Conservation (phyloP, 1,140 invertebrate genomes). For the Elymnias hypermnestra region DNA sequence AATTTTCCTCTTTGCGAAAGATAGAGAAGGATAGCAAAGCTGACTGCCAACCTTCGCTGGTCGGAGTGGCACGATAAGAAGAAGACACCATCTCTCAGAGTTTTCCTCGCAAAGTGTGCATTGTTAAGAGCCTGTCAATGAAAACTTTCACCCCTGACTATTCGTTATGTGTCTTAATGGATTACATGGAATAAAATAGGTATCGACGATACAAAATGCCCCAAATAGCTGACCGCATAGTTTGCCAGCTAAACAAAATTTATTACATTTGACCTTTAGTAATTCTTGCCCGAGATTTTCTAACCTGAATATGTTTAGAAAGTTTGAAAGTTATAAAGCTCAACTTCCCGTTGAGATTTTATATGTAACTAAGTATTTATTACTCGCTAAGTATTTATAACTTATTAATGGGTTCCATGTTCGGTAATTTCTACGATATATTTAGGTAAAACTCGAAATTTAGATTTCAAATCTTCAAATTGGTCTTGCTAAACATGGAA, state of each 20-base stretch:
- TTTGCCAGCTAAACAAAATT: constrained; percentile 68
- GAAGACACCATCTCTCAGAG: background rate
- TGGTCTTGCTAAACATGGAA: too few species aligned
- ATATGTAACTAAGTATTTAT: constrained; percentile 64
- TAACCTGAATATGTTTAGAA: constrained; percentile 50
- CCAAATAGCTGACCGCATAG: constrained; percentile 65
- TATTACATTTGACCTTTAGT: constrained; percentile 71
- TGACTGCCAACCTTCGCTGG: too few species aligned
- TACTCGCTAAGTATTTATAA: constrained; percentile 66
- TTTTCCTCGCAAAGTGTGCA: constrained; percentile 47
- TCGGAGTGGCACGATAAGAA: too few species aligned
- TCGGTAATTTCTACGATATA: too few species aligned
- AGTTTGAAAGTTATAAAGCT: constrained; percentile 59
- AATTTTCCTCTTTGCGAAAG: too few species aligned
- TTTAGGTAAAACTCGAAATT: too few species aligned
- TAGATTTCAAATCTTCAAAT: too few species aligned
- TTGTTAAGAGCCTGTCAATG: constrained; percentile 66
- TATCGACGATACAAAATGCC: constrained; percentile 66
- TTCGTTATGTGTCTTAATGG: constrained; percentile 68
- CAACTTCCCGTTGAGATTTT: constrained; percentile 52
- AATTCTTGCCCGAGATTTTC: constrained; percentile 64
- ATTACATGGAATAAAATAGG: constrained; percentile 69
- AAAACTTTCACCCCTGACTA: constrained; percentile 47
- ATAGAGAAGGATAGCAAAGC: too few species aligned
- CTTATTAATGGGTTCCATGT: too few species aligned